Conservation (phyloP, 2,797 vertebrate species). For the Oceanodroma leucorhoa region DNA sequence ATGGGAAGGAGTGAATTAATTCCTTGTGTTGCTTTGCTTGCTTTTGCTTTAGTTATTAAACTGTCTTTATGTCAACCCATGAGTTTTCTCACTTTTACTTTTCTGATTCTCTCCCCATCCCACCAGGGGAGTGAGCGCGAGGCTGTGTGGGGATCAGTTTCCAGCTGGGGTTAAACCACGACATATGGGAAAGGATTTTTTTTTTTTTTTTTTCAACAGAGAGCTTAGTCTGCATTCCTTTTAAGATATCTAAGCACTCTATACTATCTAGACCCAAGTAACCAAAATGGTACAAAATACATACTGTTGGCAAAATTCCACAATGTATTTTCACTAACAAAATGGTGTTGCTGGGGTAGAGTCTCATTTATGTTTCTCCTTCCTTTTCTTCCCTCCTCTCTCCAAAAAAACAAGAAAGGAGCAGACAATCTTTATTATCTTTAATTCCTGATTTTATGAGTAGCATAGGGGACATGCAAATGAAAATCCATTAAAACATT, state of each 20-base stretch:
- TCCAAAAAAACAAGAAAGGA: neutral
- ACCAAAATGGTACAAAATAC: neutral
- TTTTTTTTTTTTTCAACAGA: neutral
- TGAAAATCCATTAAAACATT: conserved; percentile 4
- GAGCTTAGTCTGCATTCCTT: neutral
- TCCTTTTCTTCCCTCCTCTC: neutral
- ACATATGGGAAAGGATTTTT: neutral
- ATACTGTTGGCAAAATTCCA: neutral
- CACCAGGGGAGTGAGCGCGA: accelerated
- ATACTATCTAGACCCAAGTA: neutral
- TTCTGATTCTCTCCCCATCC: neutral
- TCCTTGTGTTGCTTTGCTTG: neutral
- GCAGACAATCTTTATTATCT: neutral
- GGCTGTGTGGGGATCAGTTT: neutral
- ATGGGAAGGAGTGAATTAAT: neutral
- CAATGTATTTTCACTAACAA: neutral
- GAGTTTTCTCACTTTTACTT: neutral
- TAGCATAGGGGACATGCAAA: neutral
- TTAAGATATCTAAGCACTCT: neutral
- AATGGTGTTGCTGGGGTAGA: neutral
- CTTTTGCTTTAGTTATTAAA: neutral
- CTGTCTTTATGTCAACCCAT: neutral
- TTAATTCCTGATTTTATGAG: conserved; percentile 26
- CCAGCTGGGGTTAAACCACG: accelerated
- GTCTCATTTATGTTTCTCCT: neutral